Evolutionary conservation across 1,140 invertebrate genomes (phyloP), one percentile per base, ranked within the genome.

Genomic region (Drosophila littoralis): DNA sequence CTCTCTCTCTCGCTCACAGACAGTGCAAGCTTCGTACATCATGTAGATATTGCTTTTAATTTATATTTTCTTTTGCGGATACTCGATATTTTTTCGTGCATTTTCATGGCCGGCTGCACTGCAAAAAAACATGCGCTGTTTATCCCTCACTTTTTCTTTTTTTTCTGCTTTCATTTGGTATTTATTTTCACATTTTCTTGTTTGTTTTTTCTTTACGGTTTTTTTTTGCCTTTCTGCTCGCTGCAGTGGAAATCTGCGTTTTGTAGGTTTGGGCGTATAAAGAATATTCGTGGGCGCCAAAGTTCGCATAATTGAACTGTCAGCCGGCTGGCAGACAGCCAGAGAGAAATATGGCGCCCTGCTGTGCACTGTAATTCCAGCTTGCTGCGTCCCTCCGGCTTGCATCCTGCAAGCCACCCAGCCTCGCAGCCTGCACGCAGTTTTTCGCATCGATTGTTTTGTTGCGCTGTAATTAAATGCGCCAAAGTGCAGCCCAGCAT

Each of bases 281-380:
- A 43, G 71, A 64, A 81, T 73, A 57, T 71, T 55, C 45, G 69
- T 35, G 83, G 74, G 64, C 33, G 64, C 57, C 55, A 51, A 73
- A 73, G 69, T 73, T 67, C 69, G 80, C 84, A 89, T 89, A 89
- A 89, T 89, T 89, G 84, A 89, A 89, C 84, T 89, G 84, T 89
- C 84, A 89, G 84, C 59, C 68, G 40, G 15, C 33, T 65, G 69
- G 59, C 38, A 73, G 69, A 32, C 43, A 50, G 59, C 38, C 63
- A 69, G 63, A 61, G 67, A 77, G 67, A 83, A 67, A 82, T 77
- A 73, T 79, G 65, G 57, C 75, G 40, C 28, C 17, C 45, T 60
- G 51, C 59, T 45, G 55, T 35, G 33, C 13, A 46, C 43, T 12
- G 42, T 60, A 43, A 40, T 17, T 2, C 28, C 7, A 28, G 36